phyloP scores from a whole-genome alignment of 2,888 invertebrate species.

The Barypeithes pellucidus region DNA sequence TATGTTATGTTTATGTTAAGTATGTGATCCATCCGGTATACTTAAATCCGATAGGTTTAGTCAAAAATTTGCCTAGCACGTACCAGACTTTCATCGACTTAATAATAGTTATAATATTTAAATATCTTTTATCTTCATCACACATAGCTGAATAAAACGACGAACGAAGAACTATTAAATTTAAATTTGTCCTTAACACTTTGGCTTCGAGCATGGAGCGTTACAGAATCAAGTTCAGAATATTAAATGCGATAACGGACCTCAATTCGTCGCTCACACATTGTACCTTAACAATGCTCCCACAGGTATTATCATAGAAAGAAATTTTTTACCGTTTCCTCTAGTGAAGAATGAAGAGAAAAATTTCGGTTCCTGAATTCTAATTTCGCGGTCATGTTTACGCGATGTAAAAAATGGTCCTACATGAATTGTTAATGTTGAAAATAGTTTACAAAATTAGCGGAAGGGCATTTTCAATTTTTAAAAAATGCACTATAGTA shows the following conservation, averaged over 20 bases:
- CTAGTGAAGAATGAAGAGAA: slow-evolving; percentile 8
- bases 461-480: no score
- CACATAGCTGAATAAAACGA: slow-evolving; percentile 34
- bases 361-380: slow-evolving; percentile 11
- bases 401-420: slow-evolving; percentile 13
- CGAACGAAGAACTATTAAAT: slow-evolving; percentile 20
- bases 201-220: slow-evolving; percentile 22
- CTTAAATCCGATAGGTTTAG: not conserved
- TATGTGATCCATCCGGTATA: no score
- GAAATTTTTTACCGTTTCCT: slow-evolving; percentile 35
- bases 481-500: no score
- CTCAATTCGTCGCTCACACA: slow-evolving; percentile 24
- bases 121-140: slow-evolving; percentile 34
- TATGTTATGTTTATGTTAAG: no score
- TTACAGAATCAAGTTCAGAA: slow-evolving; percentile 39
- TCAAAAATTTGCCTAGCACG: slow-evolving; percentile 15
- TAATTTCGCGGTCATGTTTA: slow-evolving; percentile 18
- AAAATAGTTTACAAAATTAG: no score
- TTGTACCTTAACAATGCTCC: slow-evolving; percentile 23
- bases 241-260: slow-evolving; percentile 43
- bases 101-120: slow-evolving; percentile 35
- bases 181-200: slow-evolving; percentile 23
- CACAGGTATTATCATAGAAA: slow-evolving; percentile 28
- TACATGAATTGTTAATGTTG: no score
- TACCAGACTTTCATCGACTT: slow-evolving; percentile 18